These are phyloP conservation scores for Pteronotus mesoamericanus DNA, from an alignment of 2,797 vertebrate genomes.

Conservation along the genomic window DNA sequence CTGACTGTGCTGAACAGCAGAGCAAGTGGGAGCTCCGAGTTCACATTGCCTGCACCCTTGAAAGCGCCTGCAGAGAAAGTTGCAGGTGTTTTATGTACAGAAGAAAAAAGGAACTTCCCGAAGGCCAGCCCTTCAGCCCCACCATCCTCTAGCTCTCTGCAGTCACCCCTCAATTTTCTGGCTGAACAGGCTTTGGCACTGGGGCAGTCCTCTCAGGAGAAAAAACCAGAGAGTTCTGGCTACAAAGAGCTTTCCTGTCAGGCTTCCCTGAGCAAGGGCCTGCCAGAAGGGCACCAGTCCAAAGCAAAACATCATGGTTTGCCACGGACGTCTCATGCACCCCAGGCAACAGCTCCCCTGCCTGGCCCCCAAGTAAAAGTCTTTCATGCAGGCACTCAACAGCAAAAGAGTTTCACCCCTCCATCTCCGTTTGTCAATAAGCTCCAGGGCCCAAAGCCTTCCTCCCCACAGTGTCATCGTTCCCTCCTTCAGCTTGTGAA, in stretches of 20 bases:
- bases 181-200: conserved; percentile 86
- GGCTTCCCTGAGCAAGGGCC: conserved; percentile 79
- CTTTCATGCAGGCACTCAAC: conserved; percentile 81
- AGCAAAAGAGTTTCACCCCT: conserved; percentile 81
- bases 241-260: conserved; percentile 87
- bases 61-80: conserved; percentile 76
- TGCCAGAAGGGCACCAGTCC: conserved; percentile 84
- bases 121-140: conserved; percentile 74
- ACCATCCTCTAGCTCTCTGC: conserved; percentile 71
- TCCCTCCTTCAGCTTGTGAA: conserved; percentile 83
- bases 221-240: conserved; percentile 81
- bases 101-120: conserved; percentile 82
- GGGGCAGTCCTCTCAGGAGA: conserved; percentile 83
- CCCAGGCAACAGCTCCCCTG: conserved; percentile 21
- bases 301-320: conserved; percentile 87
- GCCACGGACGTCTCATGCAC: conserved; percentile 75
- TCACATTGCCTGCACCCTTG: conserved; percentile 73
- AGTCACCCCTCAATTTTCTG: conserved; percentile 85
- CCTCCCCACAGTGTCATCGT: conserved; percentile 81
- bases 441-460: conserved; percentile 80
- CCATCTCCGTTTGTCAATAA: conserved; percentile 77
- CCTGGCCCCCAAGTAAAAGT: conserved; percentile 79
- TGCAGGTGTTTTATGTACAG: conserved; percentile 60
- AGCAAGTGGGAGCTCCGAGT: conserved; percentile 68
- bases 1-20: conserved; percentile 79